Percentiles rank a stretch among this genome's conserved stretches.
Evolutionary conservation across 2,113 vertebrate species (phyloP).

Genomic region (Tragulus kanchil): DNA sequence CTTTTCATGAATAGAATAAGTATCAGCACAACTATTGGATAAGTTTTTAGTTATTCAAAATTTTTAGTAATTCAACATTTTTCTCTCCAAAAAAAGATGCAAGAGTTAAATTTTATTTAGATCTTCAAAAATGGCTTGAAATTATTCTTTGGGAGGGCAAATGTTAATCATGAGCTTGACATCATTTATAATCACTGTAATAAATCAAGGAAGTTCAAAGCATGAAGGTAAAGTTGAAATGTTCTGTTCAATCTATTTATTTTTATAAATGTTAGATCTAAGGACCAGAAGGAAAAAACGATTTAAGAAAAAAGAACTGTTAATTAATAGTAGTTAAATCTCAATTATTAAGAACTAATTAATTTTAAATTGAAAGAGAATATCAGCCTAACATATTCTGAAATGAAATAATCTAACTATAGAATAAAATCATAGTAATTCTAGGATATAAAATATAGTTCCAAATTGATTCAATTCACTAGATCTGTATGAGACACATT

Average conservation of each 20-base stretch:
- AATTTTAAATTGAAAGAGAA: slow-evolving; percentile 55
- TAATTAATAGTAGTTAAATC: slow-evolving; percentile 27
- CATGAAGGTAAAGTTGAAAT: slow-evolving; percentile 2
- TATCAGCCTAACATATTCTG: not conserved
- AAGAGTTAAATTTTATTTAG: not conserved
- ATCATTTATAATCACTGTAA: slow-evolving; percentile 40
- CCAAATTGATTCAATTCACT: not conserved
- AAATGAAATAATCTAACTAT: not conserved
- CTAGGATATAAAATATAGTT: not conserved
- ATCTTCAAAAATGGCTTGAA: slow-evolving; percentile 8
- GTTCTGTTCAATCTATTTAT: slow-evolving; percentile 47
- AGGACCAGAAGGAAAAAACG: slow-evolving; percentile 48
- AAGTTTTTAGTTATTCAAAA: not conserved
- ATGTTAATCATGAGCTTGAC: slow-evolving; percentile 40
- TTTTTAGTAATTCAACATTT: not conserved
- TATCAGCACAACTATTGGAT: not conserved
- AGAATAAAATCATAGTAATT: not conserved
- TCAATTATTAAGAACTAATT: slow-evolving; percentile 51
- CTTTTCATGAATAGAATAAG: not conserved
- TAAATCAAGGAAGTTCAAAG: slow-evolving; percentile 36
- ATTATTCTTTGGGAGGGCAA: slow-evolving; percentile 16
- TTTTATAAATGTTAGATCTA: slow-evolving; percentile 61
- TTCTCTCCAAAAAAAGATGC: not conserved
- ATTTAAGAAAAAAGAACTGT: not conserved
- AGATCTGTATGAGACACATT: not conserved